Evolutionary conservation across 2,888 invertebrate genomes (phyloP).

Genomic region (Volucella inanis): DNA sequence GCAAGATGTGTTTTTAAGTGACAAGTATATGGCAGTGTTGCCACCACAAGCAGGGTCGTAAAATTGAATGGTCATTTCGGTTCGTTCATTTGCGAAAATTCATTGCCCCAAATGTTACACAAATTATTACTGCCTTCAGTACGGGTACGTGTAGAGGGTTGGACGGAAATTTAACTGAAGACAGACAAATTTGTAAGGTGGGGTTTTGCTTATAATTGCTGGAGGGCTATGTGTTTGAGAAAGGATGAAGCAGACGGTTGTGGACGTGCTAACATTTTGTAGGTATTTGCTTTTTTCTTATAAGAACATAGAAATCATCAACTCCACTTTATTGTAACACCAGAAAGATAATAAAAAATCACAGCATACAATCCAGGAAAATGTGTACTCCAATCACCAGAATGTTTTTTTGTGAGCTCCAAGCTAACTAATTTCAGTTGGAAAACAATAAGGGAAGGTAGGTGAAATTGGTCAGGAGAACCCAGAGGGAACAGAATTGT

Average conservation of each 20-base stretch:
- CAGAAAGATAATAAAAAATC: too few species aligned
- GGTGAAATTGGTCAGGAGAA: too few species aligned
- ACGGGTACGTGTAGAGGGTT: conserved; percentile 10
- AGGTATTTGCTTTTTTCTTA: too few species aligned
- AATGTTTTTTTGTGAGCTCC: too few species aligned
- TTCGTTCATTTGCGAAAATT: conserved; percentile 69
- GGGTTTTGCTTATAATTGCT: conserved; percentile 11
- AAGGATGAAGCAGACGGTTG: not conserved
- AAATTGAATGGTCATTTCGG: conserved; percentile 73
- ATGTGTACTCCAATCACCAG: too few species aligned
- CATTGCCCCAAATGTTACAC: conserved; percentile 71
- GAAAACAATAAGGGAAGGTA: too few species aligned
- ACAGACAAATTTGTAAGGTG: not conserved
- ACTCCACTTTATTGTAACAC: too few species aligned
- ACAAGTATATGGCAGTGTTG: conserved; percentile 67
- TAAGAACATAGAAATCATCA: too few species aligned
- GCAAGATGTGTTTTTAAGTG: conserved; percentile 74
- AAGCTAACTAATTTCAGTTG: too few species aligned
- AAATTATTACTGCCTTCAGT: conserved; percentile 63
- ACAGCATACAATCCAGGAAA: too few species aligned
- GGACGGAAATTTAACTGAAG: conserved; percentile 8
- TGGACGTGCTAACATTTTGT: too few species aligned
- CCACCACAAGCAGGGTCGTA: conserved; percentile 64
- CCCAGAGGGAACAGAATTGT: too few species aligned
- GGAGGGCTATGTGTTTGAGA: not conserved